phyloP scores from a whole-genome alignment of 2,113 vertebrate genomes.

The Thymallus thymallus region DNA sequence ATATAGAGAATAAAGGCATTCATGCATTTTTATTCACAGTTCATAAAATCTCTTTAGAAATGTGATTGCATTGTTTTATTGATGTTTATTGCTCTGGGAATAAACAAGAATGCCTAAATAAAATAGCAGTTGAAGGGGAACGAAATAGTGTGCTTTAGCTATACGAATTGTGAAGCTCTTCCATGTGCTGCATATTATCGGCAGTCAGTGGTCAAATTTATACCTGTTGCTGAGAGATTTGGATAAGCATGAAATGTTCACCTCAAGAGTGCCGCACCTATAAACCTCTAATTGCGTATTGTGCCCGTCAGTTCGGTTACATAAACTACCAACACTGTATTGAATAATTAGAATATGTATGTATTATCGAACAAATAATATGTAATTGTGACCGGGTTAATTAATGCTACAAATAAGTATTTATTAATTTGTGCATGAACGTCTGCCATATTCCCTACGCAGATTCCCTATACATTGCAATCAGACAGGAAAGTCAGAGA shows the following conservation, averaged over 20 bases:
- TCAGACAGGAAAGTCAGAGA: not conserved
- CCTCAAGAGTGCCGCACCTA: too few relatives aligned
- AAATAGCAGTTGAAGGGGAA: not conserved
- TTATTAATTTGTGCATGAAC: too few relatives aligned
- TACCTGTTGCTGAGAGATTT: too few relatives aligned
- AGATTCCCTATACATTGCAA: not conserved
- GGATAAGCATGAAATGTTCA: too few relatives aligned
- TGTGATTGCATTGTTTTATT: not conserved
- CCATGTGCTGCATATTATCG: too few relatives aligned
- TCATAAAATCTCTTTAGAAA: not conserved
- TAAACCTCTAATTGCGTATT: too few relatives aligned
- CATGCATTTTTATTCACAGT: not conserved
- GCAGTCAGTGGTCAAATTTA: too few relatives aligned
- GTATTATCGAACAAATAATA: not conserved
- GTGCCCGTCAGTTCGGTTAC: too few relatives aligned
- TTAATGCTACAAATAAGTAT: too few relatives aligned
- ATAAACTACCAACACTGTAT: too few relatives aligned
- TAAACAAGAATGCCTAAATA: not conserved
- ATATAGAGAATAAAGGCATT: not conserved
- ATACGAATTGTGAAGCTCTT: not conserved
- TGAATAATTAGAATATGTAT: too few relatives aligned
- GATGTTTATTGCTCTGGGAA: not conserved
- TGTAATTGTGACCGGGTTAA: not conserved
- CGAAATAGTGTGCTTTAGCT: not conserved
- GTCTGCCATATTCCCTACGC: too few relatives aligned